phyloP scores from a whole-genome alignment of 2,113 vertebrate genomes.

The Centropus unirufus region DNA sequence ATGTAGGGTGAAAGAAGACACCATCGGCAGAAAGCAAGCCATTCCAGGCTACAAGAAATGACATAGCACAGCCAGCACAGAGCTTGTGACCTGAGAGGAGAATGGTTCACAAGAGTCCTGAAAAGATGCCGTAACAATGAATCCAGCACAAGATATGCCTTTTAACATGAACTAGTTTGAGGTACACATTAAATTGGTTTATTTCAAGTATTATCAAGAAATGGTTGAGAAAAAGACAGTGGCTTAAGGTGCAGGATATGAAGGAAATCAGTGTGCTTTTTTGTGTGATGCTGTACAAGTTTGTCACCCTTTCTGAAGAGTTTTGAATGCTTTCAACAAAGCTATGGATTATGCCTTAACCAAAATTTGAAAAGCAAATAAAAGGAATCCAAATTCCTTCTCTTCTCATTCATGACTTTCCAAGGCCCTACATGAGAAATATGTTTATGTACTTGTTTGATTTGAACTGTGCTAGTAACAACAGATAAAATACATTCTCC shows the following conservation, averaged over 20 bases:
- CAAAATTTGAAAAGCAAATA: constrained; percentile 33
- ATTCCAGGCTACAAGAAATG: background rate
- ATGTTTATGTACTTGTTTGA: background rate
- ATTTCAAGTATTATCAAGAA: background rate
- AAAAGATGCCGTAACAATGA: background rate
- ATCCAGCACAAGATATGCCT: background rate
- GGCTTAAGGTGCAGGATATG: background rate
- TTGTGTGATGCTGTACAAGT: background rate
- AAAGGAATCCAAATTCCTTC: background rate
- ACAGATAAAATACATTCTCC: background rate
- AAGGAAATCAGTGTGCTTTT: background rate
- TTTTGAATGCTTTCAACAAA: constrained; percentile 18
- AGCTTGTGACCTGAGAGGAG: background rate
- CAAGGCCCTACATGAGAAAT: background rate
- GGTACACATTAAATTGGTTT: background rate
- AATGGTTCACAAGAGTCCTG: fast-evolving
- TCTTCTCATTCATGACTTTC: background rate
- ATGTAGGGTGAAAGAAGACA: background rate
- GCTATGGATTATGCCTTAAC: background rate
- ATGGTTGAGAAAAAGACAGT: background rate
- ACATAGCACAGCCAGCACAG: background rate
- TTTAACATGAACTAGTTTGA: background rate
- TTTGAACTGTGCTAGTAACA: background rate
- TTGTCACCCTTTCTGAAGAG: background rate
- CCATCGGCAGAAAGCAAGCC: background rate